A percentile compares a stretch with the other conserved stretches of the same genome.
phyloP scores from a whole-genome alignment of 1,140 invertebrate genomes.

The Sinella curviseta region DNA sequence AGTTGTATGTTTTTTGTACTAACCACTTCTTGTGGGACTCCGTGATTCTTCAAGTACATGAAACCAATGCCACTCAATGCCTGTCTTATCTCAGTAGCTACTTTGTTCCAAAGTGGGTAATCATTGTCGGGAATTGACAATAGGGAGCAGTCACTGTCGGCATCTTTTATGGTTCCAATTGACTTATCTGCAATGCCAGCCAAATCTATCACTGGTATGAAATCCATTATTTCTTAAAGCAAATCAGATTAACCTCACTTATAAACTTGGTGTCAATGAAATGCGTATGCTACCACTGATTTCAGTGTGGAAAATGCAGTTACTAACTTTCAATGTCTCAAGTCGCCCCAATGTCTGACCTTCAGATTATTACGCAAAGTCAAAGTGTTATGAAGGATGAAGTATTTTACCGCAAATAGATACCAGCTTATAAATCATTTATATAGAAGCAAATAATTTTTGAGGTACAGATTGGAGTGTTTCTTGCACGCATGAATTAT shows the following conservation, averaged over 20 bases:
- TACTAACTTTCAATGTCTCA: too few species aligned
- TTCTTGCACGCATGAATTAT: too few species aligned
- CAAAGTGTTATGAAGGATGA: too few species aligned
- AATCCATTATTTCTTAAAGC: not conserved
- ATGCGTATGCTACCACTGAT: too few species aligned
- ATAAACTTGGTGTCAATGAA: too few species aligned
- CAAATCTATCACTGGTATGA: slow-evolving; percentile 3
- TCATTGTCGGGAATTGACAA: not conserved
- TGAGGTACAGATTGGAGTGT: too few species aligned
- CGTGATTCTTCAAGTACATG: slow-evolving; percentile 38
- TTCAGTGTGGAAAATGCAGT: too few species aligned
- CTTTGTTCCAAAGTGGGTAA: not conserved
- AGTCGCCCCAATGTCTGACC: too few species aligned
- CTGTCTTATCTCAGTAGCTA: slow-evolving; percentile 21
- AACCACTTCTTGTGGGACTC: slow-evolving; percentile 11
- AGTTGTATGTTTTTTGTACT: not conserved
- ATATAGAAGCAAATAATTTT: too few species aligned
- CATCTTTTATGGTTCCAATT: not conserved
- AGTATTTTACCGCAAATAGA: too few species aligned
- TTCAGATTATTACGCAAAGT: too few species aligned
- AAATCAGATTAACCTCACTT: not conserved
- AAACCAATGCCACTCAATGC: slow-evolving; percentile 31
- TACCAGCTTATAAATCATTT: too few species aligned
- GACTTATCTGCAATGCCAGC: not conserved
- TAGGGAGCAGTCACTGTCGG: not conserved